Evolutionary conservation across 2,113 vertebrate genomes (phyloP).

Genomic region (Paedocypris sp.): DNA sequence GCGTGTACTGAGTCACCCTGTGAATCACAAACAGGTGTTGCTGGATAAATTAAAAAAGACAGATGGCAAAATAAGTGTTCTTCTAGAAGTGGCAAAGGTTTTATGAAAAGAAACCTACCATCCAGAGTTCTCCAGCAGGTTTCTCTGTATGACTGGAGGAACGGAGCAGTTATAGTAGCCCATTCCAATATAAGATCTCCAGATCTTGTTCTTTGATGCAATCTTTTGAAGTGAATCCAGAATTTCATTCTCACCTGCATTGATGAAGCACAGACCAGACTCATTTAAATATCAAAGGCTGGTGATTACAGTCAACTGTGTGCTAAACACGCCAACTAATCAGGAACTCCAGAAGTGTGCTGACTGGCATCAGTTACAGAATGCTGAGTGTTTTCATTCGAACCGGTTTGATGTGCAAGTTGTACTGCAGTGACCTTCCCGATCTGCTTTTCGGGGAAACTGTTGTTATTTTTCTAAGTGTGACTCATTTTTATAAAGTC

Average conservation of each 20-base stretch:
- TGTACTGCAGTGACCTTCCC: no score
- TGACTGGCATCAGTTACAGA: no score
- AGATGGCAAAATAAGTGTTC: not conserved
- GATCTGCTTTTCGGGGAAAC: no score
- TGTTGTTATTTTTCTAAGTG: no score
- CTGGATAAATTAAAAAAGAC: no score
- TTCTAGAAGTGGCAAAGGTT: not conserved
- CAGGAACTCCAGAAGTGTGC: no score
- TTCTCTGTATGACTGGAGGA: conserved; percentile 80
- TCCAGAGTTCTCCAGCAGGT: conserved; percentile 91
- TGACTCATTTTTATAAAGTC: no score
- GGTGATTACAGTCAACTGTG: not conserved
- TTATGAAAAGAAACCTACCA: conserved; percentile 63
- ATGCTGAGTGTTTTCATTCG: no score
- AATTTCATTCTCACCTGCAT: conserved; percentile 90
- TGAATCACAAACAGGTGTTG: not conserved
- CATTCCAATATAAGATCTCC: conserved; percentile 97
- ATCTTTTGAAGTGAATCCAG: conserved; percentile 75
- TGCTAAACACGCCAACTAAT: not conserved
- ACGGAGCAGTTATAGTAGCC: conserved; percentile 94
- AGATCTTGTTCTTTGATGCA: conserved; percentile 83
- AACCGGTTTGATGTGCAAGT: no score
- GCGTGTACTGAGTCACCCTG: conserved; percentile 97
- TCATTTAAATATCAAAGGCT: not conserved
- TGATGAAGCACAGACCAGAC: not conserved